Evolutionary conservation across 2,797 vertebrate species (phyloP).

Genomic region (Paratrypauchen microcephalus): DNA sequence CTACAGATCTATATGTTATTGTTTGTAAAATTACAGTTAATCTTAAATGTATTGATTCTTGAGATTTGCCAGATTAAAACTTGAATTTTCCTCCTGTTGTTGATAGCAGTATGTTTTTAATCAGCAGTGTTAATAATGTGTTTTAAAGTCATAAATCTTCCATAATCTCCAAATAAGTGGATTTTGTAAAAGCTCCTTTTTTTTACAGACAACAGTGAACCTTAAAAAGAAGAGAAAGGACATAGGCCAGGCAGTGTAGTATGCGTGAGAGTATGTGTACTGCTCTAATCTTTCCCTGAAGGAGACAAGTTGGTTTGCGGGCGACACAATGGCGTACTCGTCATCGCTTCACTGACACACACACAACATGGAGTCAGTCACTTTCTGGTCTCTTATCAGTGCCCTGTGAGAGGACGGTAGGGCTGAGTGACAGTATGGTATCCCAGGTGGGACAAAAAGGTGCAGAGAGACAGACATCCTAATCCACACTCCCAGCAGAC

Average conservation of each 20-base stretch:
- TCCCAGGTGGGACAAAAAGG: slow-evolving; percentile 79
- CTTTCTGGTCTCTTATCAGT: slow-evolving; percentile 73
- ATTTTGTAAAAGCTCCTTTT: slow-evolving; percentile 17
- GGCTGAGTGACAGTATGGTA: slow-evolving; percentile 81
- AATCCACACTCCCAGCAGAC: slow-evolving; percentile 80
- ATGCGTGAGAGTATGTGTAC: slow-evolving; percentile 38
- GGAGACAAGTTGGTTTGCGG: slow-evolving; percentile 66
- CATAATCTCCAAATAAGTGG: slow-evolving; percentile 32
- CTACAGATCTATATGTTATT: neutral
- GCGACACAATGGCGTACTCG: slow-evolving; percentile 64
- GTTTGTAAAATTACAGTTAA: neutral
- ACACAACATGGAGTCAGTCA: slow-evolving; percentile 61
- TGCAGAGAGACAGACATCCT: slow-evolving; percentile 77
- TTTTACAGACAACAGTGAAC: slow-evolving; percentile 29
- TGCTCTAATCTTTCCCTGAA: slow-evolving; percentile 59
- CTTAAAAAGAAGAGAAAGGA: slow-evolving; percentile 15
- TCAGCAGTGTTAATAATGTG: slow-evolving; percentile 9
- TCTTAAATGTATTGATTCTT: neutral
- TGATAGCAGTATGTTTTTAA: neutral
- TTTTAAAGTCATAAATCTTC: slow-evolving; percentile 7
- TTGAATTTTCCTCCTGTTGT: neutral
- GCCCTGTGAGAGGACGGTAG: slow-evolving; percentile 72
- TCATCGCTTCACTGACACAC: slow-evolving; percentile 59
- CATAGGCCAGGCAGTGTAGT: slow-evolving; percentile 28
- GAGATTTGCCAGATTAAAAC: no score